phyloP scores from a whole-genome alignment of 2,888 invertebrate genomes.

The Hesperia comma region DNA sequence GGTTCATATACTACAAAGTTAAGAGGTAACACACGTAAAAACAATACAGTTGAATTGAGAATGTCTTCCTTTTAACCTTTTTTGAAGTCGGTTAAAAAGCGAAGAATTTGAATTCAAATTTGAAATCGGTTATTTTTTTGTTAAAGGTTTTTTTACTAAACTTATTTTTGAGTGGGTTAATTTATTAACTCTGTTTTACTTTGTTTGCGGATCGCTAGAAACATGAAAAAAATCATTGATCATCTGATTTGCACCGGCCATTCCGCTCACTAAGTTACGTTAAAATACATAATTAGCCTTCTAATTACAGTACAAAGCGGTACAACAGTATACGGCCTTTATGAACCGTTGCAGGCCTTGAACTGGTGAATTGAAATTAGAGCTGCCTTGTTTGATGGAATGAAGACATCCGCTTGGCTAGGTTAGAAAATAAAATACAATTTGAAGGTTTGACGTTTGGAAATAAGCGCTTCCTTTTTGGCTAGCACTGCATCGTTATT shows the following conservation, averaged over 20 bases:
- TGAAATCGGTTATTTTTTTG: too few species aligned
- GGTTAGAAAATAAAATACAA: neutral
- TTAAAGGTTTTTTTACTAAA: too few species aligned
- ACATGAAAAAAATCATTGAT: slow-evolving; percentile 31
- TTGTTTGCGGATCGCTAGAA: slow-evolving; percentile 4
- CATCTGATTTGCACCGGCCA: slow-evolving; percentile 26
- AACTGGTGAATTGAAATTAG: slow-evolving; percentile 14
- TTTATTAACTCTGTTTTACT: neutral
- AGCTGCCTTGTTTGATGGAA: slow-evolving; percentile 2
- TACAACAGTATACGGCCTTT: slow-evolving; percentile 18
- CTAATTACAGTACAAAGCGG: slow-evolving; percentile 35
- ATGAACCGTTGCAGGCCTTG: slow-evolving; percentile 25
- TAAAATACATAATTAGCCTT: slow-evolving; percentile 37
- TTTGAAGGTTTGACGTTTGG: too few species aligned
- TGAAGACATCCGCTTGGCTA: slow-evolving; percentile 5
- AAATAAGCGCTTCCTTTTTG: neutral
- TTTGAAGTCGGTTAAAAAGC: too few species aligned
- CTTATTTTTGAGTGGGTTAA: too few species aligned
- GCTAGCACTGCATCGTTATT: too few species aligned
- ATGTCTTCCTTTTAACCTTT: too few species aligned
- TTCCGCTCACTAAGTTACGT: slow-evolving; percentile 35
- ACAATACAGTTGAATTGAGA: too few species aligned
- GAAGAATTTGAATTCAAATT: too few species aligned
- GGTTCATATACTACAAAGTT: too few species aligned
- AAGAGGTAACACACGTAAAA: too few species aligned